Evolutionary conservation across 37 sponge, comb jelly and placozoan species (phyloP).

Genomic region (Crambe crambe): DNA sequence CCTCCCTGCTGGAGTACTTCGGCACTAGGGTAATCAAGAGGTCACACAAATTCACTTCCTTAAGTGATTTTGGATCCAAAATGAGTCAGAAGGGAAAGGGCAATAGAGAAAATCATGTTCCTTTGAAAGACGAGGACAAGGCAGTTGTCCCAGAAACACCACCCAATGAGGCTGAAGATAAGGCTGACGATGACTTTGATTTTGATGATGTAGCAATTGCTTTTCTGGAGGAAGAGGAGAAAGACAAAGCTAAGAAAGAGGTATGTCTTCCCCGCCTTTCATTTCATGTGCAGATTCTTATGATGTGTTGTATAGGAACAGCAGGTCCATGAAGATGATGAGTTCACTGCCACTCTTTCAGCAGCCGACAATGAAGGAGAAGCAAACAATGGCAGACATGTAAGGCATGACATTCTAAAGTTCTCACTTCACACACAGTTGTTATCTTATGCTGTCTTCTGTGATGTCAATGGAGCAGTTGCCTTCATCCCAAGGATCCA

Average conservation of each 20-base stretch:
- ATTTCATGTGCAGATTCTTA: background rate
- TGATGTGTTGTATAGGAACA: background rate
- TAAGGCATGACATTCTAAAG: too few species aligned
- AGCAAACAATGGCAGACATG: background rate
- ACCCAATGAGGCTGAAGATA: background rate
- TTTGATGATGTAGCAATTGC: slow-evolving; percentile 10
- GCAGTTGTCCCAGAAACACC: background rate
- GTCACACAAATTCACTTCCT: background rate
- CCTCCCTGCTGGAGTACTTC: slow-evolving; percentile 47
- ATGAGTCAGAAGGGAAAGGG: background rate
- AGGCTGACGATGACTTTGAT: background rate
- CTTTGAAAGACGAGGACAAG: too few species aligned
- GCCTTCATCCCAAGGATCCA: slow-evolving; percentile 8
- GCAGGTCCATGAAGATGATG: slow-evolving; percentile 17
- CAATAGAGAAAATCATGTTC: background rate
- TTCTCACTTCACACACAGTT: too few species aligned
- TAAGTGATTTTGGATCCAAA: background rate
- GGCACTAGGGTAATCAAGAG: slow-evolving; percentile 61
- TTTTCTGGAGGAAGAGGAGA: slow-evolving; percentile 20
- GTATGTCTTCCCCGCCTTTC: background rate
- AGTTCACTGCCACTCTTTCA: slow-evolving; percentile 11
- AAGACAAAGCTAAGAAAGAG: background rate
- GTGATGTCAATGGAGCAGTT: background rate
- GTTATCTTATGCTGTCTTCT: background rate
- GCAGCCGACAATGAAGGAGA: background rate